Evolutionary conservation across 1,140 invertebrate species (phyloP), one percentile per base, ranked within the genome.

Genomic region (Eciton burchellii): DNA sequence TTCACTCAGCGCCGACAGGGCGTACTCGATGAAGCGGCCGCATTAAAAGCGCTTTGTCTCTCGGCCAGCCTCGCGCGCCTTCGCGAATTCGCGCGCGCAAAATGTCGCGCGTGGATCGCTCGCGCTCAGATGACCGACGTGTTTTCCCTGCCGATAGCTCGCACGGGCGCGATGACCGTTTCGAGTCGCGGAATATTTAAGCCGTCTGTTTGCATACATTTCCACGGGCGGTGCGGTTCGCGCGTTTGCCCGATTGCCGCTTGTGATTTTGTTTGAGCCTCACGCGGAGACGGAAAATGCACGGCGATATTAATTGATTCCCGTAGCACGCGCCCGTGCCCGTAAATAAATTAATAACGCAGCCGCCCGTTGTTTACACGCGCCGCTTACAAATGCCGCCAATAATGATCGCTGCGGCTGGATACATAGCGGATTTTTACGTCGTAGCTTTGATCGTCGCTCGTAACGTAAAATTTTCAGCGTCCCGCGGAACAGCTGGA

Each of bases 311-410:
- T 86, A 86, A 87, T 87, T 86, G 81, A 86, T 87, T 86, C 52
- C 29, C 68, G 59, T 24, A 3, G 60, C 54, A 63, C 52, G 79
- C 45, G 79, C 45, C 49, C 72, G 49, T 29, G 49, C 57, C 47
- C 65, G 66, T 87, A 86, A 86, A 87, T 87, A 87, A 87, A 86
- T 85, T 87, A 87, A 87, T 87, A 87, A 86, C 81, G 84, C 72
- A 59, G 66, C 70, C 66, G 65, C 54, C 57, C 62, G 71, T 85
- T 86, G 68, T 26, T 71, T 85, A 82, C 68, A 70, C 65, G 84
- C 83, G 54, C 60, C 84, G 84, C 83, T 85, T 86, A 86, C 84
- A 86, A 86, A 86, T 86, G 59, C 29, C 60, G 73, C 68, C 63
- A 86, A 82, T 85, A 86, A 85, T 82, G 85, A 56, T 74, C 11